These are phyloP conservation scores for Phalacrocorax aristotelis DNA, from an alignment of 2,113 vertebrate species.

Conservation along the genomic window DNA sequence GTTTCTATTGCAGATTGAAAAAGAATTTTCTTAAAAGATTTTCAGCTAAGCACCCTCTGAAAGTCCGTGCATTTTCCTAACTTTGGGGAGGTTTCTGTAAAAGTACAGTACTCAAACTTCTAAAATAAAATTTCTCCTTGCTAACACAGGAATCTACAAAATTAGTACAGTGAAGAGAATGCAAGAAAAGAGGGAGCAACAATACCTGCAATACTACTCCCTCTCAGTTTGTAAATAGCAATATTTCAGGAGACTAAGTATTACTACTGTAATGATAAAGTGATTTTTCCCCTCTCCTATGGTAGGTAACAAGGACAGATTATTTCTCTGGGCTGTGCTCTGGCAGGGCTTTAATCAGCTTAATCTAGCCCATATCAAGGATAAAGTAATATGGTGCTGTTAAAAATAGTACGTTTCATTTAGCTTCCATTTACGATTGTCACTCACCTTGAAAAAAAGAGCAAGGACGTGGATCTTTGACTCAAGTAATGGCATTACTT, in stretches of 20 bases:
- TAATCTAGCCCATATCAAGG: background rate
- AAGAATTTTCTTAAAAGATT: background rate
- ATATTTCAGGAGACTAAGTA: background rate
- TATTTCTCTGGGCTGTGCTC: background rate
- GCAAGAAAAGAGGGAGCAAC: background rate
- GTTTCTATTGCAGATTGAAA: background rate
- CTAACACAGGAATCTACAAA: background rate
- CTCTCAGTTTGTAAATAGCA: background rate
- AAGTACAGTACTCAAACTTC: background rate
- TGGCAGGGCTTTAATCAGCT: background rate
- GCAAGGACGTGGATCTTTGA: background rate
- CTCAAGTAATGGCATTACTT: background rate
- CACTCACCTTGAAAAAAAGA: background rate
- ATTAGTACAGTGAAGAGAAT: background rate
- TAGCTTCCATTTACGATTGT: background rate
- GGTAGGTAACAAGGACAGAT: background rate
- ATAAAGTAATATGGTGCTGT: background rate
- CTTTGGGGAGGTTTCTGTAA: background rate
- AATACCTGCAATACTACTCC: background rate
- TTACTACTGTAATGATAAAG: background rate
- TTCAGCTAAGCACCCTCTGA: background rate
- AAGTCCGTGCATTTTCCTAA: background rate
- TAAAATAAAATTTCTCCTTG: background rate
- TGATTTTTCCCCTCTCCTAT: background rate
- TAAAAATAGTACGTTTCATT: background rate